Percentiles rank a stretch among this genome's conserved stretches.
Evolutionary conservation across 2,888 invertebrate species (phyloP).

Genomic region (Chloromyia formosa): DNA sequence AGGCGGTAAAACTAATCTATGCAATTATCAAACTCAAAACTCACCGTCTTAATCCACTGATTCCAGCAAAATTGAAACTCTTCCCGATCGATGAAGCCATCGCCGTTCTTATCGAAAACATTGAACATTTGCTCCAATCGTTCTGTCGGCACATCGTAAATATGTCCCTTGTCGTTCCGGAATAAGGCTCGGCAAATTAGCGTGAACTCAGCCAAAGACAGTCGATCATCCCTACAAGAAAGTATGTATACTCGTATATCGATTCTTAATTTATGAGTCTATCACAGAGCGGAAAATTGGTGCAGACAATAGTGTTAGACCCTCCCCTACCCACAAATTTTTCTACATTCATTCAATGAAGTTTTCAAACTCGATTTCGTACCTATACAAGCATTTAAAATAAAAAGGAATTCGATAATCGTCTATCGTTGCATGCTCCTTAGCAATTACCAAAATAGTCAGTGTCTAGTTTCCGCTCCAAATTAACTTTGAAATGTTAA

Average conservation of each 20-base stretch:
- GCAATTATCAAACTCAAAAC: constrained; percentile 55
- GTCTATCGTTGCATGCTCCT: constrained; percentile 1
- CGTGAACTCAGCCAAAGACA: constrained; percentile 80
- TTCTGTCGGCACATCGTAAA: constrained; percentile 78
- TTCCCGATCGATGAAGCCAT: constrained; percentile 80
- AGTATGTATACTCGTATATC: not conserved
- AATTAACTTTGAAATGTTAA: constrained; percentile 20
- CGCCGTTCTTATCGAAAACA: constrained; percentile 81
- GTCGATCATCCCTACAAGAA: constrained; percentile 74
- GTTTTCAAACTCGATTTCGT: not conserved
- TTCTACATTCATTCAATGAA: not conserved
- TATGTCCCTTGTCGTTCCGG: constrained; percentile 84
- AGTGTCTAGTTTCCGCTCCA: not conserved
- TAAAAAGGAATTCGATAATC: not conserved
- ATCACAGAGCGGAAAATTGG: not conserved
- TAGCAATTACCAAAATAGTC: not conserved
- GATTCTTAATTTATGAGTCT: constrained; percentile 3
- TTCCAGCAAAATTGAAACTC: constrained; percentile 91
- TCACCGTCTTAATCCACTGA: constrained; percentile 88
- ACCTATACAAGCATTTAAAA: not conserved
- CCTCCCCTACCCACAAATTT: not conserved
- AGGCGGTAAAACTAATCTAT: no score
- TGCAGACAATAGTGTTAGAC: not conserved
- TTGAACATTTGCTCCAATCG: constrained; percentile 79
- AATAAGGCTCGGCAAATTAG: constrained; percentile 86